phyloP scores from a whole-genome alignment of 35 echinoderm and acorn worm species.

The Hemicentrotus pulcherrimus region DNA sequence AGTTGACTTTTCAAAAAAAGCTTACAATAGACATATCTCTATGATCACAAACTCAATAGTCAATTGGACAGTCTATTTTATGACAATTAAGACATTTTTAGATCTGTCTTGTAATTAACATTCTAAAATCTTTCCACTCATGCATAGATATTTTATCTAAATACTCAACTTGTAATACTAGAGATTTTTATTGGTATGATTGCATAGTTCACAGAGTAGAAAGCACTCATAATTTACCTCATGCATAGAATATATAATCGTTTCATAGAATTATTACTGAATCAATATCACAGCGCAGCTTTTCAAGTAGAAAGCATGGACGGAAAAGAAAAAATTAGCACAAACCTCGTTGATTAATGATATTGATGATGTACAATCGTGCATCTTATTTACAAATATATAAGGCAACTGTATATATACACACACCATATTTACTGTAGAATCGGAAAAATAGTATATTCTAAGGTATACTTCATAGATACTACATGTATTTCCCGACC shows the following conservation, averaged over 20 bases:
- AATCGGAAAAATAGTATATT: background rate
- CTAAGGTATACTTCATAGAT: background rate
- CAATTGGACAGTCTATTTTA: too few species aligned
- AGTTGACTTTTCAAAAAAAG: too few species aligned
- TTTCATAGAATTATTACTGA: background rate
- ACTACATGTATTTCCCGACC: background rate
- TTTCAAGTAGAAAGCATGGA: background rate
- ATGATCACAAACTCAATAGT: too few species aligned
- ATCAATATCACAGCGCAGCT: background rate
- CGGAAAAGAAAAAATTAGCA: conserved; percentile 14
- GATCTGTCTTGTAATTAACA: background rate
- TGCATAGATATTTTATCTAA: background rate
- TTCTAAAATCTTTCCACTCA: background rate
- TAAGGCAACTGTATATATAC: background rate
- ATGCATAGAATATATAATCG: background rate
- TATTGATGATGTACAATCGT: background rate
- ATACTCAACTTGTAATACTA: background rate
- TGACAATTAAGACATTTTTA: background rate
- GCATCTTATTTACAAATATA: conserved; percentile 14
- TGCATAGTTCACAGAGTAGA: background rate
- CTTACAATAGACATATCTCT: too few species aligned
- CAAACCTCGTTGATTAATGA: background rate
- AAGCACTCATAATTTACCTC: background rate
- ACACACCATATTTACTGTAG: conserved; percentile 10
- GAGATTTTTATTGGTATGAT: background rate